Conservation (phyloP, 2,797 vertebrate species). For the Florisuga fusca region DNA sequence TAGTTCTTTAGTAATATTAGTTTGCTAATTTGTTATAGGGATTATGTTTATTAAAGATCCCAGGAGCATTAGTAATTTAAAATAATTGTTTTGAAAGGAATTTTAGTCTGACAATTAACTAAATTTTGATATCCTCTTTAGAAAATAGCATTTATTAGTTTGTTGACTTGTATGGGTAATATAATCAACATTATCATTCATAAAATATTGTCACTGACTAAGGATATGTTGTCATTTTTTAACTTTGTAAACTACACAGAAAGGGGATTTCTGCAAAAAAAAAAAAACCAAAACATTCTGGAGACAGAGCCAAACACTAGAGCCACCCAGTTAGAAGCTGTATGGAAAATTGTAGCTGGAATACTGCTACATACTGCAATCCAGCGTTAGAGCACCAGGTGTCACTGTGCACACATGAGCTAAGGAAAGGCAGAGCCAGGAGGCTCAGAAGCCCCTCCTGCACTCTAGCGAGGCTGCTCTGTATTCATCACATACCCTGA, state of each 20-base stretch:
- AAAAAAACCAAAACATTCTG: neutral
- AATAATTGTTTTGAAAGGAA: neutral
- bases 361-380: neutral
- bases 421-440: fast-evolving
- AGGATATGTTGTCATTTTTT: neutral
- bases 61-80: neutral
- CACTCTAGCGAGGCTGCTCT: neutral
- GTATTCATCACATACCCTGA: neutral
- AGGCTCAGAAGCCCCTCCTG: neutral
- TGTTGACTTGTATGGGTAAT: neutral
- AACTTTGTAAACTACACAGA: neutral
- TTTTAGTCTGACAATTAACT: neutral
- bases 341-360: neutral
- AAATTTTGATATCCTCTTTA: neutral
- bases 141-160: neutral
- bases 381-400: fast-evolving
- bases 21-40: neutral
- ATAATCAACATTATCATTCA: neutral
- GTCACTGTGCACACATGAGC: fast-evolving
- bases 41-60: neutral
- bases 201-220: neutral
- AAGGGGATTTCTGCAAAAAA: neutral
- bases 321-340: neutral
- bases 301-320: neutral
- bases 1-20: neutral